phyloP scores from a whole-genome alignment of 2,888 invertebrate species.

The Thyatira batis region DNA sequence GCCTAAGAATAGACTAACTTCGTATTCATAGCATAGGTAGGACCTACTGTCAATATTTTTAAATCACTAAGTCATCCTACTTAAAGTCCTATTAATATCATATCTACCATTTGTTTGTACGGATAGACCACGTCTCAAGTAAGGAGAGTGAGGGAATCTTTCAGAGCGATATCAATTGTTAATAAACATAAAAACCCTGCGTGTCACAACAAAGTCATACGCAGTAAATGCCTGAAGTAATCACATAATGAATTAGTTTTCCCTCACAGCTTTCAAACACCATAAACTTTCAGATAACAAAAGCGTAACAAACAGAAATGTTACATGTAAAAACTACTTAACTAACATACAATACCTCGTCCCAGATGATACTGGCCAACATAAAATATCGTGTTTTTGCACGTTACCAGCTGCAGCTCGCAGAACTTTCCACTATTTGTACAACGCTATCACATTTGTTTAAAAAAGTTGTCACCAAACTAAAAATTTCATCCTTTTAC shows the following conservation, averaged over 20 bases:
- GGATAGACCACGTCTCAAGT: too few relatives aligned
- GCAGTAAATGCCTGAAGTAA: too few relatives aligned
- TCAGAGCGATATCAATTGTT: too few relatives aligned
- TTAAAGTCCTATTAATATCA: too few relatives aligned
- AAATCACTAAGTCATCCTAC: too few relatives aligned
- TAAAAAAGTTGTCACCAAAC: conserved; percentile 20
- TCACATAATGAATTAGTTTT: too few relatives aligned
- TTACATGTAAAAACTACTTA: background rate
- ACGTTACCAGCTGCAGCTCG: conserved; percentile 18
- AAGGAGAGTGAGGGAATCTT: too few relatives aligned
- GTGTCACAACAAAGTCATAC: conserved; percentile 15
- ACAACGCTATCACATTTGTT: conserved; percentile 13
- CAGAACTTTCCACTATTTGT: conserved; percentile 22
- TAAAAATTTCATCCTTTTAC: background rate
- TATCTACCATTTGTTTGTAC: too few relatives aligned
- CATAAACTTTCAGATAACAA: background rate
- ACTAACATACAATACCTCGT: conserved; percentile 6
- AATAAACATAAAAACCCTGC: conserved; percentile 8
- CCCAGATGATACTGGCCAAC: conserved; percentile 24
- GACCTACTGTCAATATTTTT: too few relatives aligned
- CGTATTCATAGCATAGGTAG: too few relatives aligned
- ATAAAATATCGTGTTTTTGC: conserved; percentile 28
- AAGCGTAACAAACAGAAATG: background rate
- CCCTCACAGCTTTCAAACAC: background rate
- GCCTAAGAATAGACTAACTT: too few relatives aligned